Percentiles rank a stretch among this genome's conserved stretches.
Conservation (phyloP, 2,888 invertebrate species). For the Drosophila siamana region DNA sequence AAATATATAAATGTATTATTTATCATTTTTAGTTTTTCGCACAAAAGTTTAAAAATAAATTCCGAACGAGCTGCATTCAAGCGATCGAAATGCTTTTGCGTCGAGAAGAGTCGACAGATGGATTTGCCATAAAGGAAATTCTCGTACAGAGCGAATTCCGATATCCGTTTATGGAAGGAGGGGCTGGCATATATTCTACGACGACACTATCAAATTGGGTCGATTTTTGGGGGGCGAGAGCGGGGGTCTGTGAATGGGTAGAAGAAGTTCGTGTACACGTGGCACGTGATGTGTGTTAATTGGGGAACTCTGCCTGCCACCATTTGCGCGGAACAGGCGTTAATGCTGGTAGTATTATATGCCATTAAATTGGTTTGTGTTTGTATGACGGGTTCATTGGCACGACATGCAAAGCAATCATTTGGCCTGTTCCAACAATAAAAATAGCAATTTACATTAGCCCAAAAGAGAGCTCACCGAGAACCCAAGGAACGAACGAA, state of each 20-base stretch:
- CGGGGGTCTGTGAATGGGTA: neutral
- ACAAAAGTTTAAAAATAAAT: conserved; percentile 64
- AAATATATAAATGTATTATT: conserved; percentile 63
- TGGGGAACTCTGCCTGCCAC: conserved; percentile 24
- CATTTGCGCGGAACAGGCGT: conserved; percentile 23
- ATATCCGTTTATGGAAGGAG: conserved; percentile 48
- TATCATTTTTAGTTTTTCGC: conserved; percentile 57
- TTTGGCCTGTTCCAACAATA: conserved; percentile 54
- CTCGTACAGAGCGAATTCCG: conserved; percentile 21
- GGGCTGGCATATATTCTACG: conserved; percentile 2
- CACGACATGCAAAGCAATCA: conserved; percentile 74
- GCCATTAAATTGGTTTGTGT: conserved; percentile 50
- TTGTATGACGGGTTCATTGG: conserved; percentile 65
- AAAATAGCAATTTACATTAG: conserved; percentile 68
- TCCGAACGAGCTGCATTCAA: conserved; percentile 23
- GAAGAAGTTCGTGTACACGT: conserved; percentile 16
- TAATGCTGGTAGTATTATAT: conserved; percentile 39
- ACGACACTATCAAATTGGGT: conserved; percentile 32
- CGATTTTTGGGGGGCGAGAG: conserved; percentile 36
- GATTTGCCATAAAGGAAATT: conserved; percentile 23
- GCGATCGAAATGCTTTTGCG: neutral
- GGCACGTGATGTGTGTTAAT: conserved; percentile 60
- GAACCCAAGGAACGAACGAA: conserved; percentile 20
- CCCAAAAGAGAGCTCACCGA: conserved; percentile 31
- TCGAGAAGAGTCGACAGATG: neutral